Conservation (phyloP, 2,113 vertebrate genomes). For the Rhagologus leucostigma region DNA sequence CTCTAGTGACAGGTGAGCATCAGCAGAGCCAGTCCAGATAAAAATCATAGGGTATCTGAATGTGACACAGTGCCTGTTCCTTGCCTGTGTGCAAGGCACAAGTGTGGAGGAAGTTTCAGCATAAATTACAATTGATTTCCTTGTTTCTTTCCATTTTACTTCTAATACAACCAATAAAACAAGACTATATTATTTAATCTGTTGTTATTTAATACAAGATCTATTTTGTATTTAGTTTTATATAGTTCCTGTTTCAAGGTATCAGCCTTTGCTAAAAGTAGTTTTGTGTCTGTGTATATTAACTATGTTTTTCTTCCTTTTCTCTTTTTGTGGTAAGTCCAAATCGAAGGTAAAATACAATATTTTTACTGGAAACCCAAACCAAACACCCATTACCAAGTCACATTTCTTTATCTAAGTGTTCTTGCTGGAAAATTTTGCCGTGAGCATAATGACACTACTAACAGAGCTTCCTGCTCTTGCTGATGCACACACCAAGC, state of each 20-base stretch:
- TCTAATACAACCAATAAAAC: background rate
- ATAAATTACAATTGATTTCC: background rate
- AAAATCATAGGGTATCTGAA: background rate
- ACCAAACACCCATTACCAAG: background rate
- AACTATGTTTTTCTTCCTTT: background rate
- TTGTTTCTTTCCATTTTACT: background rate
- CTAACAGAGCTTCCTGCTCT: background rate
- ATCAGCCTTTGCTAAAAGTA: background rate
- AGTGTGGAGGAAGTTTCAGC: background rate
- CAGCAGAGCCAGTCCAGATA: background rate
- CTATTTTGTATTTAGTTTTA: background rate
- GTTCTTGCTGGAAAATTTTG: background rate
- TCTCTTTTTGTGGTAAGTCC: rapidly evolving
- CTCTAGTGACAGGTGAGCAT: background rate
- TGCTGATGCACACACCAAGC: background rate
- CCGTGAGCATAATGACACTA: background rate
- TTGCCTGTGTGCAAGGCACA: background rate
- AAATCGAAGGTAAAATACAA: background rate
- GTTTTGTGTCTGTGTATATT: background rate
- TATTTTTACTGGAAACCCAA: background rate
- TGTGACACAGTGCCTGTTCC: background rate
- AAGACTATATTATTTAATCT: background rate
- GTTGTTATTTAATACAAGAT: background rate
- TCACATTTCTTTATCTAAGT: background rate
- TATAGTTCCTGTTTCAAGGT: background rate